Conservation (phyloP, 2,113 vertebrate species). For the Crotalus viridis region DNA sequence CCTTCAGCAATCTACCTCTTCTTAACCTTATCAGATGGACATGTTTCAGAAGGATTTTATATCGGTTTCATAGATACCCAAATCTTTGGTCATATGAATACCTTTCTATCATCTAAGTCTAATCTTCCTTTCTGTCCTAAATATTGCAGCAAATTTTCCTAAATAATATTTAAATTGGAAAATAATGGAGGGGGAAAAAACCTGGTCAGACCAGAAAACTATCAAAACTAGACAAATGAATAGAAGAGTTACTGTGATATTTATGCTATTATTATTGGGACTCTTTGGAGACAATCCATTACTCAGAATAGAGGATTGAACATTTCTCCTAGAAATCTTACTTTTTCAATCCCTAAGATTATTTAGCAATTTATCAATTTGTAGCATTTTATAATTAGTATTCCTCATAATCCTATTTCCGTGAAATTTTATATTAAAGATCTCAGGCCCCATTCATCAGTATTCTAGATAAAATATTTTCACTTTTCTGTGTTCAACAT, state of each 20-base stretch:
- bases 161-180: neutral
- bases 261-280: neutral
- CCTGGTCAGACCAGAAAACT: neutral
- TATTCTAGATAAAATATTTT: neutral
- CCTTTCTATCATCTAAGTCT: neutral
- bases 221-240: neutral
- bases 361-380: neutral
- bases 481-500: neutral
- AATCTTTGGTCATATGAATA: neutral
- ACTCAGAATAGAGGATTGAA: neutral
- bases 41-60: neutral
- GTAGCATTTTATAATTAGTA: neutral
- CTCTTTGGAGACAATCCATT: neutral
- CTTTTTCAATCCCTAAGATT: neutral
- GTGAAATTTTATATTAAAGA: neutral
- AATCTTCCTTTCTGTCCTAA: neutral
- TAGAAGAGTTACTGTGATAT: neutral
- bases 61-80: neutral
- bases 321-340: neutral
- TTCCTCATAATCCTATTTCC: neutral
- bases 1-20: neutral
- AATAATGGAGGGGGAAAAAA: neutral
- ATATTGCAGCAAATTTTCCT: neutral
- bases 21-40: neutral
- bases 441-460: neutral